A percentile compares a stretch with the other conserved stretches of the same genome.
These are phyloP conservation scores for Ondatra zibethicus DNA, from an alignment of 2,113 vertebrate species.

Conservation along the genomic window DNA sequence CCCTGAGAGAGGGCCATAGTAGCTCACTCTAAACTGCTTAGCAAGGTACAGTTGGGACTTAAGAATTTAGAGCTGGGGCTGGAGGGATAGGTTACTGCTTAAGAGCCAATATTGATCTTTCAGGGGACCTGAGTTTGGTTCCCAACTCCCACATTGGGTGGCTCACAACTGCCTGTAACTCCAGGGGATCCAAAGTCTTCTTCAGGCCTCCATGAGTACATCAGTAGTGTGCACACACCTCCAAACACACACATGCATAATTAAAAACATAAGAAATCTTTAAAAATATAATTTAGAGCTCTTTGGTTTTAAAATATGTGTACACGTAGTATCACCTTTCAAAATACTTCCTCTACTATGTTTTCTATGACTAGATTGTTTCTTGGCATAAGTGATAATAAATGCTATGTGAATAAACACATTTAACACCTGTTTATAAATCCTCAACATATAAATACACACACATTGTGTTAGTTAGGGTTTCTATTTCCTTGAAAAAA, in stretches of 20 bases:
- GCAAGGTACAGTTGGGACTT: not conserved
- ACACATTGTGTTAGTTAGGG: not conserved
- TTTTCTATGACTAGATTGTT: not conserved
- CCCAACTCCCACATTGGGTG: not conserved
- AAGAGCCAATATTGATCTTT: not conserved
- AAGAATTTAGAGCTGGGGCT: not conserved
- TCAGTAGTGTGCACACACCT: no score
- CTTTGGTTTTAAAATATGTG: slow-evolving; percentile 1
- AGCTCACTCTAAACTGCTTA: not conserved
- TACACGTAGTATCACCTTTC: not conserved
- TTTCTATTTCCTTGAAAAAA: not conserved
- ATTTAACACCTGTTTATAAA: not conserved
- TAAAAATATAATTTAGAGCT: not conserved
- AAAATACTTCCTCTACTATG: not conserved
- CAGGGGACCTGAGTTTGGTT: not conserved
- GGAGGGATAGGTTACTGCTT: not conserved
- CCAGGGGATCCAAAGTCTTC: not conserved
- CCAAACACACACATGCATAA: not conserved
- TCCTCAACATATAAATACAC: not conserved
- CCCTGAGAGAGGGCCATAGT: not conserved
- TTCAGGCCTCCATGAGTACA: not conserved
- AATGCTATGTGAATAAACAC: not conserved
- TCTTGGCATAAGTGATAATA: slow-evolving; percentile 29
- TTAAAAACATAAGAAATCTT: not conserved
- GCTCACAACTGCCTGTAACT: not conserved